These are phyloP conservation scores for Orchesellides sinensis DNA, from an alignment of 2,888 invertebrate species.

Conservation along the genomic window DNA sequence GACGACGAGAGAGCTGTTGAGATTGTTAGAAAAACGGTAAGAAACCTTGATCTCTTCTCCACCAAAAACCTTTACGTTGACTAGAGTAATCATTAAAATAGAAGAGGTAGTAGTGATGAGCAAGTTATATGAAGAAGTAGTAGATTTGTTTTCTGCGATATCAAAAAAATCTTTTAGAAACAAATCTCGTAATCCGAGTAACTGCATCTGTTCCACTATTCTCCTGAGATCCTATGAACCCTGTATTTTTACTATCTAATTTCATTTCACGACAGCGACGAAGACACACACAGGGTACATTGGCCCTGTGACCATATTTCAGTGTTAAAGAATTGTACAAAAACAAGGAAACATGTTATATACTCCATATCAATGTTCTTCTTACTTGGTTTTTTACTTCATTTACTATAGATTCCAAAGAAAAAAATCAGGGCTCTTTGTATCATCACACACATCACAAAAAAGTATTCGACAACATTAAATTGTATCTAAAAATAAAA, in stretches of 20 bases:
- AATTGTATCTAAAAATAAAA: too few species aligned
- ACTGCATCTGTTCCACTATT: constrained; percentile 31
- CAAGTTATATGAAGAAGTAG: neutral
- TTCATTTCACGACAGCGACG: constrained; percentile 14
- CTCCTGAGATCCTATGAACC: neutral
- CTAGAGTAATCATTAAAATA: constrained; percentile 25
- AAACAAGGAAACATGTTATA: constrained; percentile 4
- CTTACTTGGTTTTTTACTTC: neutral
- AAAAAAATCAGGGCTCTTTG: neutral
- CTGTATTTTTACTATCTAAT: constrained; percentile 19
- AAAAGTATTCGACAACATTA: too few species aligned
- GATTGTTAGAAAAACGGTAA: neutral
- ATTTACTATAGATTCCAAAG: neutral
- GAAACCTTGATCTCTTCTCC: constrained; percentile 6
- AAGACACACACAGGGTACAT: constrained; percentile 16
- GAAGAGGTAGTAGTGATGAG: constrained; percentile 12
- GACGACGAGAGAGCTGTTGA: neutral
- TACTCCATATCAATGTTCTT: neutral
- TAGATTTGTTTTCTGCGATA: constrained; percentile 12
- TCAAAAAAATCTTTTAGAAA: constrained; percentile 16
- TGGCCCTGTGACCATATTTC: constrained; percentile 34
- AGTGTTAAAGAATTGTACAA: neutral
- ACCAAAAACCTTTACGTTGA: neutral
- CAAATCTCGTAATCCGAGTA: constrained; percentile 55
- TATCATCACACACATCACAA: neutral